Base-by-base conservation (phyloP, 2,888 invertebrate genomes). In the Omphaloscelis lunosa region DNA sequence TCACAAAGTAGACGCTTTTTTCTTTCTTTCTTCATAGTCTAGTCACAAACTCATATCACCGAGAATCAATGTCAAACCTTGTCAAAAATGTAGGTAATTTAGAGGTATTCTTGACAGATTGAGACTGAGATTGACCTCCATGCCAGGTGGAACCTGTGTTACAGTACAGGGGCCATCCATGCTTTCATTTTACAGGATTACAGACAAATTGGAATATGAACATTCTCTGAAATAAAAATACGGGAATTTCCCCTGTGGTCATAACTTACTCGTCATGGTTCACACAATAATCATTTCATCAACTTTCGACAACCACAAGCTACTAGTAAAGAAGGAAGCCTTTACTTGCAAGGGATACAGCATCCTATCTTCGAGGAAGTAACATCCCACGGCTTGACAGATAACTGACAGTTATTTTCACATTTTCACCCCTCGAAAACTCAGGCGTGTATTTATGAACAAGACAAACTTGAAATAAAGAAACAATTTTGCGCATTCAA, bases 401-500 rank as follows among this genome's bases (percentile, higher is more conserved):
- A 45, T 8, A 77, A 56, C 29, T 74, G 34, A 45, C 45, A 75
- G 34, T 76, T 51, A 53, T 48, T 77, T 45, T 76, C 34, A 27
- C 34, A n/a, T 53, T 65, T 61, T 29, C 51, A 80, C 83, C 79
- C 79, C n/a, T 69, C 45, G 17, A 29, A 34, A 58, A 11, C 17
- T 56, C 61, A 56, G n/a, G 7, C 23, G 5, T n/a, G 34, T 56
- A 39, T 77, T 39, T 82, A 82, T 12, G 65, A 79, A 76, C 15
- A 66, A 23, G 8, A 7, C 9, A 67, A 67, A 62, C 66, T 62
- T 58, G 83, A 80, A 83, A 71, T 80, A 81, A 80, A 61, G 27
- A 66, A 59, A 72, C 41, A 72, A 70, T 66, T 86, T 84, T 45
- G 74, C 83, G 71, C 86, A 79, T 62, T 58, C 53, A 75, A 62